Evolutionary conservation across 2,113 vertebrate genomes (phyloP).

Genomic region (Seriola dumerili): DNA sequence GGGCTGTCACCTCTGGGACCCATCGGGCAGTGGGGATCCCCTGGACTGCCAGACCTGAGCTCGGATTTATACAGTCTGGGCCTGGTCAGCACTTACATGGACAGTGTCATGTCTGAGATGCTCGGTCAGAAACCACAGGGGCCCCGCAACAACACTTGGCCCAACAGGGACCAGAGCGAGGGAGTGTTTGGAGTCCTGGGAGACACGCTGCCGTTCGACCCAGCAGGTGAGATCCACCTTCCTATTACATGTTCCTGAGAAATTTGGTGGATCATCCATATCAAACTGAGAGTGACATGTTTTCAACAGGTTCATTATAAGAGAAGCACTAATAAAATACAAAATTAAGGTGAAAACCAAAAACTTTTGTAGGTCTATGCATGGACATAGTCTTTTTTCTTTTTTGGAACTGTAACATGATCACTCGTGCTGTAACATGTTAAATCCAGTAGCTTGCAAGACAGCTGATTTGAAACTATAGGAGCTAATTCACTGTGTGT

Average conservation of each 20-base stretch:
- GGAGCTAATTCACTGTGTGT: too few relatives aligned
- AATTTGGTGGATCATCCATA: background rate
- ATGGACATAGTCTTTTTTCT: too few relatives aligned
- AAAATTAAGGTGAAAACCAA: background rate
- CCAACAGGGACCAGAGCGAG: slow-evolving; percentile 97
- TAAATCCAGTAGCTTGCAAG: too few relatives aligned
- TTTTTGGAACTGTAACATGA: too few relatives aligned
- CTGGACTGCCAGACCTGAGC: slow-evolving; percentile 92
- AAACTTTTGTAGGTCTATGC: background rate
- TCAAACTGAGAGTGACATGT: background rate
- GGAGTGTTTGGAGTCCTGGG: slow-evolving; percentile 95
- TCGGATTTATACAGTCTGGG: slow-evolving; percentile 97
- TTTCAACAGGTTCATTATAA: background rate
- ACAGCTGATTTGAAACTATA: too few relatives aligned
- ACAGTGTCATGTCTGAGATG: slow-evolving; percentile 97
- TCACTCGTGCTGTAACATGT: background rate
- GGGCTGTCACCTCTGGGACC: slow-evolving; percentile 90
- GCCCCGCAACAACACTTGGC: slow-evolving; percentile 99
- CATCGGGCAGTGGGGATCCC: slow-evolving; percentile 91
- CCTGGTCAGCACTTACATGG: slow-evolving; percentile 98
- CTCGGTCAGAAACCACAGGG: slow-evolving; percentile 96
- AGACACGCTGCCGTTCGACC: slow-evolving; percentile 96
- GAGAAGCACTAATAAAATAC: background rate
- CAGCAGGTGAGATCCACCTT: slow-evolving; percentile 88
- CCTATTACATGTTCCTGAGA: background rate